Evolutionary conservation across 2,888 invertebrate species (phyloP), one percentile per base, ranked within the genome.

Genomic region (Dichetophora obliterata): DNA sequence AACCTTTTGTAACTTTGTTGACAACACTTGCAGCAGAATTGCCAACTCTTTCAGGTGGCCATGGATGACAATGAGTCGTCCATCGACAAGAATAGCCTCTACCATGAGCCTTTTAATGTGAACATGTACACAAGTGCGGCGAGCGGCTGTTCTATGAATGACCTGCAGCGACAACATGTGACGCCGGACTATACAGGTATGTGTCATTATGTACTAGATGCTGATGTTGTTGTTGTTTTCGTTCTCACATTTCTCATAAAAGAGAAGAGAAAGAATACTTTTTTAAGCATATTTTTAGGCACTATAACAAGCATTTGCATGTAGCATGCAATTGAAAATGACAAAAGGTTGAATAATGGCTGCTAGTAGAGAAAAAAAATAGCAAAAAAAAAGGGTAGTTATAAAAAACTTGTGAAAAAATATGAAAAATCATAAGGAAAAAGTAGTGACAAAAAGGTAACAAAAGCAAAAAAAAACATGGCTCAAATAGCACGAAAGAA

Each of bases 111-210:
- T 59, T 90, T 90, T 86, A 90, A 90, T 84, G 89, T 89, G 81
- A 90, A 90, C 82, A 89, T 90, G 88, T 89, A 89, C 81, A 89
- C 90, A 71, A 90, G 89, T 84, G 89, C 90, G 77, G 89, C 89
- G 69, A 89, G 89, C 82, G 90, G 87, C 76, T 89, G 90, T 80
- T 89, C 89, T 71, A 86, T 89, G 84, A 89, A 89, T 83, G 89
- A 89, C 84, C 86, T 90, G 82, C 90, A 90, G 82, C 86, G 90
- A 74, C 90, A 90, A 83, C 90, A 90, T 84, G 89, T 89, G 83
- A 91, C 91, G 82, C 91, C 91, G 77, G 91, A 91, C 86, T 92
- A 92, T 84, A 91, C 91, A 88, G 92, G 92, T 92, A 89, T 86
- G 87, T 85, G 68, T 59, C 14, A 59, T 54, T 8, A 54, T n/a